phyloP scores from a whole-genome alignment of 2,888 invertebrate genomes.

The Eupithecia insigniata region DNA sequence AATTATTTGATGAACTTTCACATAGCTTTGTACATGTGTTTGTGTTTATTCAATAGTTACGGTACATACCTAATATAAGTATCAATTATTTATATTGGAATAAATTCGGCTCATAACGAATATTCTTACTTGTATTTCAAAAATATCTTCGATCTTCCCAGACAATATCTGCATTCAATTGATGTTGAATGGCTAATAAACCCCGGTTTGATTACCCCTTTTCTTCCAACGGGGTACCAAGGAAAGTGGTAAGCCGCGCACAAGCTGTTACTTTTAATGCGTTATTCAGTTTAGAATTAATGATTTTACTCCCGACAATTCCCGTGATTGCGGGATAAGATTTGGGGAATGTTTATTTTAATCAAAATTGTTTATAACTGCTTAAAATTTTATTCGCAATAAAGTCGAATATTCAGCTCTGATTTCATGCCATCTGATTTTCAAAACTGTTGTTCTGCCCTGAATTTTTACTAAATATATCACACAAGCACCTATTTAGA shows the following conservation, averaged over 20 bases:
- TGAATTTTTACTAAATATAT: conserved; percentile 11
- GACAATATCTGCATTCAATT: conserved; percentile 16
- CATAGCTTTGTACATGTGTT: too few species aligned
- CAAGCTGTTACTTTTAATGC: conserved; percentile 84
- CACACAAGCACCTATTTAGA: neutral
- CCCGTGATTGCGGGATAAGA: conserved; percentile 67
- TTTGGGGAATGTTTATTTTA: conserved; percentile 58
- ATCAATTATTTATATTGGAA: too few species aligned
- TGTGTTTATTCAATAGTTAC: too few species aligned
- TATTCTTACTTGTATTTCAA: neutral
- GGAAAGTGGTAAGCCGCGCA: conserved; percentile 58
- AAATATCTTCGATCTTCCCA: neutral
- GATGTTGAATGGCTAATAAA: conserved; percentile 34
- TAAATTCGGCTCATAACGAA: too few species aligned
- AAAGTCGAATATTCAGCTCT: conserved; percentile 32
- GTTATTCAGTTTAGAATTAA: conserved; percentile 81
- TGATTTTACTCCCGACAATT: conserved; percentile 80
- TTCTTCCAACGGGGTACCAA: conserved; percentile 20
- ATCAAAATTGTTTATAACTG: conserved; percentile 63
- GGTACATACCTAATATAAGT: too few species aligned
- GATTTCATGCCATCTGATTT: conserved; percentile 19
- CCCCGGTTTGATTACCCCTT: conserved; percentile 34
- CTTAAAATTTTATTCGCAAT: conserved; percentile 55
- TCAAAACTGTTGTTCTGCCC: conserved; percentile 24
- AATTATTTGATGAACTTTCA: too few species aligned